phyloP scores from a whole-genome alignment of 2,113 vertebrate species.

The Melanocharis versteri region DNA sequence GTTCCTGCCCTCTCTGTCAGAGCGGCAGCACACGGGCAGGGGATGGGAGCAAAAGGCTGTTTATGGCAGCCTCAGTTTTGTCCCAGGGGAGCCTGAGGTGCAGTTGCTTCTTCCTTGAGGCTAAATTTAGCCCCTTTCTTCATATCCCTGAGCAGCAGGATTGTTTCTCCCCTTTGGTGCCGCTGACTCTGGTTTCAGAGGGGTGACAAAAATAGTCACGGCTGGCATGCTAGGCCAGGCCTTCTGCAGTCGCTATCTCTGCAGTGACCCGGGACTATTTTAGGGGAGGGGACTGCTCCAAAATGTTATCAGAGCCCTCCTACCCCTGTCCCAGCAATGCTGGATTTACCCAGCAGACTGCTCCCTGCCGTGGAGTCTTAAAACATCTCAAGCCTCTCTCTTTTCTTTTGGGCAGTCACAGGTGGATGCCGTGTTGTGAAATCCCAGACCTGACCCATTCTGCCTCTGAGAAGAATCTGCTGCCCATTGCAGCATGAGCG shows the following conservation, averaged over 20 bases:
- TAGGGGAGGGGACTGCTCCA: background rate
- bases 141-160: background rate
- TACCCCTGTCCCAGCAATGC: background rate
- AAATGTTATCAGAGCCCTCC: background rate
- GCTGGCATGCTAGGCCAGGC: background rate
- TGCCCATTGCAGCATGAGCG: fast-evolving
- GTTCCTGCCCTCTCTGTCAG: background rate
- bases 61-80: background rate
- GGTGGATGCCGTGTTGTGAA: background rate
- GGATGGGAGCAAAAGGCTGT: background rate
- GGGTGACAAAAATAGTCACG: constrained; percentile 44
- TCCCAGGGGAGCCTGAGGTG: background rate
- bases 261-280: background rate
- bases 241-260: background rate
- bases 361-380: background rate
- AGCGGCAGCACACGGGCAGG: fast-evolving
- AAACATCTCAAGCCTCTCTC: background rate
- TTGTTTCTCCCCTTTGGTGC: background rate
- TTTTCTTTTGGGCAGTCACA: background rate
- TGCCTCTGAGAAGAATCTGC: background rate
- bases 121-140: constrained; percentile 55
- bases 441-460: background rate
- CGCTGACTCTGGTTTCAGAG: constrained; percentile 2
- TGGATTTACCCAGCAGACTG: background rate
- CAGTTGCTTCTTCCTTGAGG: constrained; percentile 23